Evolutionary conservation across 2,797 vertebrate genomes (phyloP).

Genomic region (Parauchenoglanis ngamensis): DNA sequence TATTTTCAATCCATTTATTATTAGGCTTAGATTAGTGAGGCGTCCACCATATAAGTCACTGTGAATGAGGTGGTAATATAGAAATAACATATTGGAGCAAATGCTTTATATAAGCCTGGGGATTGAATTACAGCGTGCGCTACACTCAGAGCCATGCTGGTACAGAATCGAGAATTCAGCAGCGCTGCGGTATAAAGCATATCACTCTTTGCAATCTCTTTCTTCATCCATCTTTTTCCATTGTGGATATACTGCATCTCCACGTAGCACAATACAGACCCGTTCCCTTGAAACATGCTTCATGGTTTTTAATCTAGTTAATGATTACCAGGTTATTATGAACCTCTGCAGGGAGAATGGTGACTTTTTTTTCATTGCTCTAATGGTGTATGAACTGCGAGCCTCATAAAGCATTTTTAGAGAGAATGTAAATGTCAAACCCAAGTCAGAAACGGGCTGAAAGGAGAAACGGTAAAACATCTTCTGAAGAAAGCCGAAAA

Average conservation of each 20-base stretch:
- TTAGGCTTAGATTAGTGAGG: neutral
- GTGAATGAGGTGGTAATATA: neutral
- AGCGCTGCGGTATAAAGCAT: neutral
- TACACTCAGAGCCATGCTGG: neutral
- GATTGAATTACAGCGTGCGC: neutral
- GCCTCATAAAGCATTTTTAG: slow-evolving; percentile 40
- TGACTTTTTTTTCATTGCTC: slow-evolving; percentile 69
- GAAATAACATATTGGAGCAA: neutral
- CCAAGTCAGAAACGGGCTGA: neutral
- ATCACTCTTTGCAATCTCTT: slow-evolving; percentile 56
- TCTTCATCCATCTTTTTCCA: slow-evolving; percentile 42
- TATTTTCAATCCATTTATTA: neutral
- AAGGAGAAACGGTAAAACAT: neutral
- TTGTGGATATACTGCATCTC: slow-evolving; percentile 20
- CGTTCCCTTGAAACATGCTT: slow-evolving; percentile 50
- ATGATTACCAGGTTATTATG: slow-evolving; percentile 72
- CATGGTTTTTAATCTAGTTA: slow-evolving; percentile 70
- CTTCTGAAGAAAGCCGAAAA: neutral
- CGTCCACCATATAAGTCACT: neutral
- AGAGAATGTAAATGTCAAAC: slow-evolving; percentile 61
- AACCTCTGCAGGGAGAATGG: slow-evolving; percentile 65
- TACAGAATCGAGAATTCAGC: neutral
- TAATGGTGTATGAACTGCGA: slow-evolving; percentile 61
- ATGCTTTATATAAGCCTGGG: neutral
- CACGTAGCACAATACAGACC: slow-evolving; percentile 26